phyloP scores from a whole-genome alignment of 2,888 invertebrate genomes.

The Bruchidius siliquastri region DNA sequence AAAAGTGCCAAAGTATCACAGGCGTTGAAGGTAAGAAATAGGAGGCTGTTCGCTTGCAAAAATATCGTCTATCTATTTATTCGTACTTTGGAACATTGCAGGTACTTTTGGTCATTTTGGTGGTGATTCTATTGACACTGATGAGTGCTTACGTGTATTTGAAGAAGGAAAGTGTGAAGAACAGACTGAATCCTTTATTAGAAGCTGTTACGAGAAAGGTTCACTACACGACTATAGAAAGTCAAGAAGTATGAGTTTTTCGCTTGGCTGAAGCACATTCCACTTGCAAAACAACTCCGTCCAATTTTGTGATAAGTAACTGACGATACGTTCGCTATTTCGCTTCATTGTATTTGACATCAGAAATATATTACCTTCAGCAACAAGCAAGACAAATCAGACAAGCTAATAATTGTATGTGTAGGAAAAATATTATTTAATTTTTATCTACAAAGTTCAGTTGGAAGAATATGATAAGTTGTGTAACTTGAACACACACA shows the following conservation, averaged over 20 bases:
- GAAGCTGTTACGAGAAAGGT: conserved; percentile 65
- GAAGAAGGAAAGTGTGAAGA: conserved; percentile 56
- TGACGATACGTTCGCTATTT: background rate
- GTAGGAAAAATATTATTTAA: no score
- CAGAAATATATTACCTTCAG: background rate
- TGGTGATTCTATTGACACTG: conserved; percentile 53
- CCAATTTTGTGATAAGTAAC: background rate
- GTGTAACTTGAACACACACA: no score
- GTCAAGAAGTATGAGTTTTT: conserved; percentile 38
- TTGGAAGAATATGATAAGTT: no score
- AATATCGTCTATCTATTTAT: no score
- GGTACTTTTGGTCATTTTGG: conserved; percentile 52
- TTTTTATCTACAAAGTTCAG: no score
- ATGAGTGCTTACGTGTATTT: conserved; percentile 58
- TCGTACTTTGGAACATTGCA: no score
- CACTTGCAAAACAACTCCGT: background rate
- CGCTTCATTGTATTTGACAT: background rate
- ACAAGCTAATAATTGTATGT: no score
- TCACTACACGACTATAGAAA: conserved; percentile 65
- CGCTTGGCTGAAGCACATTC: background rate
- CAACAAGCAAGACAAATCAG: no score
- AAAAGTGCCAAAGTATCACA: conserved; percentile 41
- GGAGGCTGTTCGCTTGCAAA: no score
- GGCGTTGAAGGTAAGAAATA: conserved; percentile 35
- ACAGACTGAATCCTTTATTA: conserved; percentile 57